phyloP scores from a whole-genome alignment of 2,888 invertebrate genomes.

The Plagiodera versicolora region DNA sequence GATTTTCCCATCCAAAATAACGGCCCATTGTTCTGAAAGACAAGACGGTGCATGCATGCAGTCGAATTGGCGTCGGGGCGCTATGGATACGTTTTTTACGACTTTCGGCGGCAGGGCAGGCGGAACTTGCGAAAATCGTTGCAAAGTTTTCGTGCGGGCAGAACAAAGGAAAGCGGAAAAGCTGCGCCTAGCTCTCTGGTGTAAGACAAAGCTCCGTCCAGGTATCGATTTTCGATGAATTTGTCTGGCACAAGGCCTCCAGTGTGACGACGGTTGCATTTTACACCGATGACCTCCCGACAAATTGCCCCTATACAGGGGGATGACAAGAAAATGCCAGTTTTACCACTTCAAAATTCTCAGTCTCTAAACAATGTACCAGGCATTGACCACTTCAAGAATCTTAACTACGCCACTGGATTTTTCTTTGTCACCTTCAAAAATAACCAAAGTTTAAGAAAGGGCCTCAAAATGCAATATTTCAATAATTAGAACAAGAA shows the following conservation, averaged over 20 bases:
- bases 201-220: conserved; percentile 31
- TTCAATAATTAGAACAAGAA: no score
- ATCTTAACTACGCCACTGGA: no score
- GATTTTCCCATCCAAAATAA: no score
- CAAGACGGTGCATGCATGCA: no score
- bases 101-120: background rate
- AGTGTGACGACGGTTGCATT: conserved; percentile 32
- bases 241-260: conserved; percentile 31
- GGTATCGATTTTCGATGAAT: conserved; percentile 36
- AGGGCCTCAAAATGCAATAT: no score
- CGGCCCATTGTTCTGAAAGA: no score
- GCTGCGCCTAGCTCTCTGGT: conserved; percentile 3
- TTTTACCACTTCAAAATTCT: no score
- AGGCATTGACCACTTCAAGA: no score
- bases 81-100: background rate
- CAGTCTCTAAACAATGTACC: no score
- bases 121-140: background rate
- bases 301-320: conserved; percentile 14
- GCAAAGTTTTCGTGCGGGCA: background rate
- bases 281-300: conserved; percentile 31
- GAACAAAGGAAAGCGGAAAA: conserved; percentile 5
- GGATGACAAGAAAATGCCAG: no score
- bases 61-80: background rate
- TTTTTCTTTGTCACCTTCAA: no score
- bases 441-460: no score